phyloP scores from a whole-genome alignment of 2,797 vertebrate genomes.

The Mus spretus region DNA sequence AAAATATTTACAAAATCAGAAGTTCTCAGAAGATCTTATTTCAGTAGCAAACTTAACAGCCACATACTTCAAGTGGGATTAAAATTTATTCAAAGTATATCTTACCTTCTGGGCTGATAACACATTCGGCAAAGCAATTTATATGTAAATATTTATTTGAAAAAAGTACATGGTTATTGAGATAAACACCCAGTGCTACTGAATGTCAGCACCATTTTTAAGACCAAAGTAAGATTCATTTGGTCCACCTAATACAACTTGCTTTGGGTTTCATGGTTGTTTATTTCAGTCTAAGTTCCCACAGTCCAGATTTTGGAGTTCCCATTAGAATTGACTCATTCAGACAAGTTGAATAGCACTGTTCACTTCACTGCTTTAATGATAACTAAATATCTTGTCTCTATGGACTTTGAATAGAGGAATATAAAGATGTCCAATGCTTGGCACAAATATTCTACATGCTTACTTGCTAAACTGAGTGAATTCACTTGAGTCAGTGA shows the following conservation, averaged over 20 bases:
- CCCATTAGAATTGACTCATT: slow-evolving; percentile 53
- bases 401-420: background rate
- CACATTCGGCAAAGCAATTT: slow-evolving; percentile 83
- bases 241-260: slow-evolving; percentile 41
- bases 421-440: slow-evolving; percentile 37
- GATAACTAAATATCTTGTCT: background rate
- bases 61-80: slow-evolving; percentile 65
- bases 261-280: slow-evolving; percentile 52
- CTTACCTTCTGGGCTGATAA: slow-evolving; percentile 73
- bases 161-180: slow-evolving; percentile 70
- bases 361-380: slow-evolving; percentile 67
- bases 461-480: slow-evolving; percentile 21
- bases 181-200: slow-evolving; percentile 67
- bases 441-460: slow-evolving; percentile 12
- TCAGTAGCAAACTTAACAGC: slow-evolving; percentile 70
- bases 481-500: too few species aligned
- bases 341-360: background rate
- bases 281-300: slow-evolving; percentile 60
- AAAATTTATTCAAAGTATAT: slow-evolving; percentile 77
- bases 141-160: slow-evolving; percentile 86
- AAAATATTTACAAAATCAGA: slow-evolving; percentile 7
- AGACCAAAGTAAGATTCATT: slow-evolving; percentile 65
- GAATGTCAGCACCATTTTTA: slow-evolving; percentile 60
- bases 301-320: slow-evolving; percentile 25
- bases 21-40: slow-evolving; percentile 71